Percentiles rank a stretch among this genome's conserved stretches.
phyloP scores from a whole-genome alignment of 2,797 vertebrate species.

The Diplodus puntazzo region DNA sequence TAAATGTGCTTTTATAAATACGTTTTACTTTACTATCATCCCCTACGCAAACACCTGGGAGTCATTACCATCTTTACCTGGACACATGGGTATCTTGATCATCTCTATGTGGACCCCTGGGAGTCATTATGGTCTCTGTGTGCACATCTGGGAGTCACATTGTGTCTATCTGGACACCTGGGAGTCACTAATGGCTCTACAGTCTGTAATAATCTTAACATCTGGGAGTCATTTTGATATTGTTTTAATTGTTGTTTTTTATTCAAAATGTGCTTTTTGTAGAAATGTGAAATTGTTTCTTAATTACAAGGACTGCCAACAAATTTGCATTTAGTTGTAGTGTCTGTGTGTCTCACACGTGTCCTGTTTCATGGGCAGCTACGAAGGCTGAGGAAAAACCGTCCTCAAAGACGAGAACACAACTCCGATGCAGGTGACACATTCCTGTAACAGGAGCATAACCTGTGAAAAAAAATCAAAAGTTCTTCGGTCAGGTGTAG shows the following conservation, averaged over 20 bases:
- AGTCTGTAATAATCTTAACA: background rate
- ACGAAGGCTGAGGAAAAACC: conserved; percentile 97
- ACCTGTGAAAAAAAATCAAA: conserved; percentile 78
- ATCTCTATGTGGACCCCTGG: background rate
- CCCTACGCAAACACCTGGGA: too few relatives aligned
- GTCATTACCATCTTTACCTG: background rate
- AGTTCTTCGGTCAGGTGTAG: conserved; percentile 1
- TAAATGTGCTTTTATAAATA: too few relatives aligned
- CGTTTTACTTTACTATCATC: too few relatives aligned
- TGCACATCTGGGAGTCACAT: background rate
- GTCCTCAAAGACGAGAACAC: conserved; percentile 96
- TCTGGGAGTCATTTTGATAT: background rate
- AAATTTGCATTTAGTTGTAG: background rate
- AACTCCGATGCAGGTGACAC: conserved; percentile 95
- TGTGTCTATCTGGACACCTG: background rate
- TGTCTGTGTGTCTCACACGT: conserved; percentile 89
- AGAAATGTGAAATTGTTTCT: too few relatives aligned
- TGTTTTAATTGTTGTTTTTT: background rate
- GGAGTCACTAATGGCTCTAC: background rate
- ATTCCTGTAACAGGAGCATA: conserved; percentile 97
- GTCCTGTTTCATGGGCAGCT: conserved; percentile 97
- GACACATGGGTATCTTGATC: background rate
- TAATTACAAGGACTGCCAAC: too few relatives aligned
- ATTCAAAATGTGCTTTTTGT: too few relatives aligned
- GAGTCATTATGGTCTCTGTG: background rate